Conservation (phyloP, 2,797 vertebrate species). For the Falco naumanni region DNA sequence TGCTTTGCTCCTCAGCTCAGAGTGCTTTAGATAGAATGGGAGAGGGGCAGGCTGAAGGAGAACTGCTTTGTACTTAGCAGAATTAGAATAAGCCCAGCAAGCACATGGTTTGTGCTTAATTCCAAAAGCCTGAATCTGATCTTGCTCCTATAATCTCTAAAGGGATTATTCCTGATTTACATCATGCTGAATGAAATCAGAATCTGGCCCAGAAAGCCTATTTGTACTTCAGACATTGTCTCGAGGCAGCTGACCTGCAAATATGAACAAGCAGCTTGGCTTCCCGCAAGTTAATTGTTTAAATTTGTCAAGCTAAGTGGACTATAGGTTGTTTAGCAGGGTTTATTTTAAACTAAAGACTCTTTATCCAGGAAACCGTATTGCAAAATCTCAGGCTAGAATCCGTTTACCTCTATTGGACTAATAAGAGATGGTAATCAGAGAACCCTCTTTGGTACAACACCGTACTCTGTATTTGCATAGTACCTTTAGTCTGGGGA, state of each 20-base stretch:
- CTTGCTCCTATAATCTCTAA: constrained; percentile 42
- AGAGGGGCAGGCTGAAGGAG: constrained; percentile 24
- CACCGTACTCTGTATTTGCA: constrained; percentile 10
- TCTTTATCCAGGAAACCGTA: not conserved
- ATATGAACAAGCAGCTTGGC: not conserved
- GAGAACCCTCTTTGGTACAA: not conserved
- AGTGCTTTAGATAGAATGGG: not conserved
- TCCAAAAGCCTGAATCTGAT: constrained; percentile 38
- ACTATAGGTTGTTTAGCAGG: not conserved
- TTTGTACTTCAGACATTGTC: constrained; percentile 3
- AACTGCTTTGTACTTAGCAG: constrained; percentile 30
- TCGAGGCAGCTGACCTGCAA: constrained; percentile 33
- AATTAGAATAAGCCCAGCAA: constrained; percentile 58
- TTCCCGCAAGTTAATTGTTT: not conserved
- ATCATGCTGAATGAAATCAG: not conserved
- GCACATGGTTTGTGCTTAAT: constrained; percentile 58
- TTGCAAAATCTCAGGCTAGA: not conserved
- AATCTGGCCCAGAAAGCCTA: constrained; percentile 4
- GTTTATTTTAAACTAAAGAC: not conserved
- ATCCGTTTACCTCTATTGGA: not conserved
- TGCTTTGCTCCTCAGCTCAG: not conserved
- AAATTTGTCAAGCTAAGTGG: constrained; percentile 14
- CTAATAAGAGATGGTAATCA: not conserved
- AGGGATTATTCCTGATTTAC: constrained; percentile 58
- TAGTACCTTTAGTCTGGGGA: not conserved